Conservation (phyloP, 2,888 invertebrate genomes). For the Plagodis dolabraria region DNA sequence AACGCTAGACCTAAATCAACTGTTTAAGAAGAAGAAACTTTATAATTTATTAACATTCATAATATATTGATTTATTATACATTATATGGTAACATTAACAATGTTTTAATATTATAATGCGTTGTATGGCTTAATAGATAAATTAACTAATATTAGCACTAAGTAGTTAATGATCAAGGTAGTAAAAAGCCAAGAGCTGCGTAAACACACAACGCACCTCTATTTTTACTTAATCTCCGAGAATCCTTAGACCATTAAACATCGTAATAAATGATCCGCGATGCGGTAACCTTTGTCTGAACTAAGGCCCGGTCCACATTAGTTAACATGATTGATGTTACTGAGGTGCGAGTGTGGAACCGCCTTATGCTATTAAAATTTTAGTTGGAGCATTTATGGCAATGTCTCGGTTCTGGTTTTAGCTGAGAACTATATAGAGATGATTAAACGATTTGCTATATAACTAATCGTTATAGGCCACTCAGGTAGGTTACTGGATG, state of each 20-base stretch:
- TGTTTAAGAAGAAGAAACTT: too few relatives aligned
- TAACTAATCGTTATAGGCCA: too few relatives aligned
- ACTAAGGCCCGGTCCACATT: conserved; percentile 52
- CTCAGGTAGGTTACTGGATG: too few relatives aligned
- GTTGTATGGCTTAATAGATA: too few relatives aligned
- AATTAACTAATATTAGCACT: too few relatives aligned
- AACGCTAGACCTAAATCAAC: too few relatives aligned
- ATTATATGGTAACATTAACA: too few relatives aligned
- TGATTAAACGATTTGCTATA: conserved; percentile 10
- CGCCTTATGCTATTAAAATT: conserved; percentile 55
- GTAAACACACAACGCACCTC: background rate
- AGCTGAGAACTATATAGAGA: conserved; percentile 32
- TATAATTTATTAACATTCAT: too few relatives aligned
- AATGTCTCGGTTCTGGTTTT: conserved; percentile 57
- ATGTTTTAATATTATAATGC: too few relatives aligned
- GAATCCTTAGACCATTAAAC: conserved; percentile 44
- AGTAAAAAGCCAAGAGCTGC: background rate
- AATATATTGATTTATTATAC: too few relatives aligned
- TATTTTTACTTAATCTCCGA: conserved; percentile 22
- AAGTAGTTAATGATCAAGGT: too few relatives aligned
- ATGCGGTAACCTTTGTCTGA: conserved; percentile 58
- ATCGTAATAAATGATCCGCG: conserved; percentile 55
- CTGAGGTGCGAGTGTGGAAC: conserved; percentile 40
- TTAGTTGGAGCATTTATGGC: conserved; percentile 56
- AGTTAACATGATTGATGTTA: conserved; percentile 56